A percentile compares a stretch with the other conserved stretches of the same genome.
Conservation (phyloP, 2,797 vertebrate species). For the Labeo calbasu region DNA sequence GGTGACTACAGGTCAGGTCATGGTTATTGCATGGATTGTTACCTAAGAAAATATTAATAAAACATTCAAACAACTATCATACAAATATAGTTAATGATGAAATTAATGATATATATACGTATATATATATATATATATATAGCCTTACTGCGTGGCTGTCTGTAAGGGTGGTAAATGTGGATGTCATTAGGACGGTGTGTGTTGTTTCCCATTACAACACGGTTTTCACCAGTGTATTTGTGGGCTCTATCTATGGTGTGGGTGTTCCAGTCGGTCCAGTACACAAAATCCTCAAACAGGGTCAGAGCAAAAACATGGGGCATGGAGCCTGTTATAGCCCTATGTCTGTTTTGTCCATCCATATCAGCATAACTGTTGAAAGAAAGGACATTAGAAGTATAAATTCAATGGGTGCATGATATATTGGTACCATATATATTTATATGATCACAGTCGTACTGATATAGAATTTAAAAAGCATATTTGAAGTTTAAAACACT, state of each 20-base stretch:
- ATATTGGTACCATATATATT: not conserved
- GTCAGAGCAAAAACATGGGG: conserved; percentile 93
- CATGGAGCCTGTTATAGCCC: conserved; percentile 86
- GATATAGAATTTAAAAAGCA: not conserved
- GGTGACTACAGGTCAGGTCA: conserved; percentile 97
- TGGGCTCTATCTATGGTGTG: conserved; percentile 94
- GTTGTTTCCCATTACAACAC: conserved; percentile 86
- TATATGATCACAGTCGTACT: not conserved
- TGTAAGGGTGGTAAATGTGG: conserved; percentile 93
- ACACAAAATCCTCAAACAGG: conserved; percentile 91
- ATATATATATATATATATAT: too few species aligned
- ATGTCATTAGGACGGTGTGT: conserved; percentile 97
- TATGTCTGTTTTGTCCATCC: conserved; percentile 89
- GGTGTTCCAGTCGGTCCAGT: conserved; percentile 99
- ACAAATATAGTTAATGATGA: not conserved
- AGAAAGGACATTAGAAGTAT: not conserved
- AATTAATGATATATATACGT: not conserved
- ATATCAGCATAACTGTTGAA: conserved; percentile 88
- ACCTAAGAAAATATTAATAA: conserved; percentile 31
- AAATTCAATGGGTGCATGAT: not conserved
- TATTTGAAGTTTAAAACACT: not conserved
- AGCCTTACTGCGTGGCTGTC: conserved; percentile 90
- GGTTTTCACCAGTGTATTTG: conserved; percentile 90
- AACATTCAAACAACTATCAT: conserved; percentile 32
- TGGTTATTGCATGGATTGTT: conserved; percentile 79